A percentile compares a stretch with the other conserved stretches of the same genome.
These are phyloP conservation scores for Vanessa atalanta DNA, from an alignment of 1,140 invertebrate genomes.

Conservation along the genomic window DNA sequence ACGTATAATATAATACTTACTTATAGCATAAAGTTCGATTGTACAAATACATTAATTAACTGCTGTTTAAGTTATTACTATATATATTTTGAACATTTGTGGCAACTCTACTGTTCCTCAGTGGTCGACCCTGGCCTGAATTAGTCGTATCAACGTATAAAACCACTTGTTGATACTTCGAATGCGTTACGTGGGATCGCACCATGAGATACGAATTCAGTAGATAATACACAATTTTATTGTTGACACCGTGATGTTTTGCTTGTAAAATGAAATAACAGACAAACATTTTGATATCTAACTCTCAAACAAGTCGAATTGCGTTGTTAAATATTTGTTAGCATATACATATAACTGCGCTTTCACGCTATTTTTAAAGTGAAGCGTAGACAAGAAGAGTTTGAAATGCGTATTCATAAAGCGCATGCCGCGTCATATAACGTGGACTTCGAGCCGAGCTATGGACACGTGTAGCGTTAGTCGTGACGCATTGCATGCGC, in stretches of 20 bases:
- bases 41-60: neutral
- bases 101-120: constrained; percentile 9
- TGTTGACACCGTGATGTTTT: neutral
- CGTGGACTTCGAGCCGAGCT: constrained; percentile 5
- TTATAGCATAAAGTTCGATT: neutral
- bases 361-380: constrained; percentile 19
- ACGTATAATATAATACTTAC: neutral
- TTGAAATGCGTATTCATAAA: constrained; percentile 6
- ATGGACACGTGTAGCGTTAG: constrained; percentile 14
- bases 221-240: neutral
- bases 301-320: neutral
- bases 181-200: constrained; percentile 15
- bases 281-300: neutral
- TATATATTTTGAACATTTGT: constrained; percentile 2
- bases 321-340: constrained; percentile 16
- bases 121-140: constrained; percentile 13
- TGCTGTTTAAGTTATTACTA: neutral
- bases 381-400: constrained; percentile 3
- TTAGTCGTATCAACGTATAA: constrained; percentile 16
- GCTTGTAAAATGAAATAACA: neutral
- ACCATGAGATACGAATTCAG: constrained; percentile 5
- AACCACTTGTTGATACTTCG: constrained; percentile 13
- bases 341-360: constrained; percentile 9
- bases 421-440: constrained; percentile 14
- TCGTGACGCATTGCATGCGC: constrained; percentile 11